A percentile compares a stretch with the other conserved stretches of the same genome.
Evolutionary conservation across 2,888 invertebrate species (phyloP).

Genomic region (Cheilosia variabilis): DNA sequence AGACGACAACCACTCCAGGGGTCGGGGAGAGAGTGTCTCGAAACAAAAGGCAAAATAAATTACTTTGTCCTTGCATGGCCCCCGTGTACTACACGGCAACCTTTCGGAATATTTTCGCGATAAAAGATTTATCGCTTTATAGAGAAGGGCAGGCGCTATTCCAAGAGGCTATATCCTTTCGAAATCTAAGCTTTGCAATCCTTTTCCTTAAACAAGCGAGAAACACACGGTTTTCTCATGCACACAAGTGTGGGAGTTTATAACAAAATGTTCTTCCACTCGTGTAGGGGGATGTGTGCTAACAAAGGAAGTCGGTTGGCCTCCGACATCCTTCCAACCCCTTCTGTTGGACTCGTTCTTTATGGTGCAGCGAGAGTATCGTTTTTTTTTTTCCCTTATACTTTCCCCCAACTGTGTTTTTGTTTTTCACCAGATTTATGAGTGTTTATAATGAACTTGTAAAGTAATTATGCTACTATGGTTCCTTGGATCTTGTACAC

Average conservation of each 20-base stretch:
- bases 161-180: conserved; percentile 49
- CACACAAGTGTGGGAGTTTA: conserved; percentile 62
- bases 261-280: conserved; percentile 53
- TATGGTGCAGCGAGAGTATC: conserved; percentile 44
- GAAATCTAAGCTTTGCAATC: conserved; percentile 60
- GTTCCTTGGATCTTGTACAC: conserved; percentile 64
- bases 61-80: conserved; percentile 42
- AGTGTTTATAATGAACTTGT: conserved; percentile 84
- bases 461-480: conserved; percentile 83
- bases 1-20: not conserved
- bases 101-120: conserved; percentile 68
- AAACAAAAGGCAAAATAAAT: conserved; percentile 53
- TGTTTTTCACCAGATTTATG: conserved; percentile 81
- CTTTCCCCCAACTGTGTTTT: conserved; percentile 48
- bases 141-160: conserved; percentile 7
- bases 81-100: conserved; percentile 27
- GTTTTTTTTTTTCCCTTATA: not conserved
- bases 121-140: conserved; percentile 66
- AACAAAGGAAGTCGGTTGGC: conserved; percentile 65
- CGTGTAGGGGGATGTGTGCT: conserved; percentile 28
- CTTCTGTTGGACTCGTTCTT: conserved; percentile 49
- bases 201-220: conserved; percentile 59
- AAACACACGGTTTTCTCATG: conserved; percentile 60
- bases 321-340: conserved; percentile 61
- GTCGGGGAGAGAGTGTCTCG: not conserved